Evolutionary conservation across 2,113 vertebrate species (phyloP).

Genomic region (Setophaga petechia): DNA sequence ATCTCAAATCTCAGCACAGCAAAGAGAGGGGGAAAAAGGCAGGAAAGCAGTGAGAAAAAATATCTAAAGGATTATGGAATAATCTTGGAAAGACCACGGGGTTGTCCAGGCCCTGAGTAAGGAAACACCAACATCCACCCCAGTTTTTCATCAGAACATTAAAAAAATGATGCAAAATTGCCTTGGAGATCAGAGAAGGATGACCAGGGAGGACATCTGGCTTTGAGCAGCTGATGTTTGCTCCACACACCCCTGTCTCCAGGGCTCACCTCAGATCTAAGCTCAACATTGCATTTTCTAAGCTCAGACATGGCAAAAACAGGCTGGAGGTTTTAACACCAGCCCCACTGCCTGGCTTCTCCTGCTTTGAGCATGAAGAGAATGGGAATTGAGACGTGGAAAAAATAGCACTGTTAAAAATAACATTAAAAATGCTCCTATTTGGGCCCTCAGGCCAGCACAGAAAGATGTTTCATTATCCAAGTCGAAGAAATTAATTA

Average conservation of each 20-base stretch:
- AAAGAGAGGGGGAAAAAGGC: background rate
- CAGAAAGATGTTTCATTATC: background rate
- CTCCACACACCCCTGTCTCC: background rate
- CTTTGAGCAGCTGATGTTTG: background rate
- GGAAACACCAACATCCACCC: background rate
- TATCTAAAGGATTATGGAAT: background rate
- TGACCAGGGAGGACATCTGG: background rate
- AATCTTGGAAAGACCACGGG: background rate
- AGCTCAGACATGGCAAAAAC: background rate
- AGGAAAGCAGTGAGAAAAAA: background rate
- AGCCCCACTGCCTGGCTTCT: background rate
- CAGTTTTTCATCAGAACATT: background rate
- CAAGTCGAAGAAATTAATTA: background rate
- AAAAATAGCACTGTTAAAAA: conserved; percentile 18
- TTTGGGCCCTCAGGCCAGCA: background rate
- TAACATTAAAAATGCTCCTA: background rate
- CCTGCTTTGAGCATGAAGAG: background rate
- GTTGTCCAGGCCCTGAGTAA: background rate
- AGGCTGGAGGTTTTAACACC: background rate
- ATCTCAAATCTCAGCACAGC: background rate
- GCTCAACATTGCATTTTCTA: background rate
- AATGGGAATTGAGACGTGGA: background rate
- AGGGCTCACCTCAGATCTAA: background rate
- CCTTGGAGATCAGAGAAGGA: background rate
- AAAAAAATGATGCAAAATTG: background rate